Evolutionary conservation across 1,140 invertebrate species (phyloP).

Genomic region (Aphelinus certus): DNA sequence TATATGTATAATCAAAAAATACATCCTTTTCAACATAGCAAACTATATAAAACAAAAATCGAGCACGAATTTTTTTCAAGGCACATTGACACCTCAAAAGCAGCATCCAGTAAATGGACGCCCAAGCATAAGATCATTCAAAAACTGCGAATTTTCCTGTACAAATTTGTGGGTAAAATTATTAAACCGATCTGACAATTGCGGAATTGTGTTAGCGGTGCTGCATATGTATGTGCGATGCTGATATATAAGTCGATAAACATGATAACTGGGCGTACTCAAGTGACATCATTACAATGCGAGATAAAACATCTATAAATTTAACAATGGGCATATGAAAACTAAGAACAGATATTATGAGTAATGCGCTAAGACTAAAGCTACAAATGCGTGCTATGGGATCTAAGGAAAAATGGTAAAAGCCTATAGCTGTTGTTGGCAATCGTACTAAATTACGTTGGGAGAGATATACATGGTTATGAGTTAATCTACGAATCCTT

Average conservation of each 20-base stretch:
- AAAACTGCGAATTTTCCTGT: no score
- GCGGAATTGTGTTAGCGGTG: no score
- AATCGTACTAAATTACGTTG: constrained; percentile 34
- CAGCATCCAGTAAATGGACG: constrained; percentile 59
- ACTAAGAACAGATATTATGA: neutral
- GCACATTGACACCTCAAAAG: constrained; percentile 24
- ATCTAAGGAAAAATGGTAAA: constrained; percentile 34
- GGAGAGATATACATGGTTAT: constrained; percentile 35
- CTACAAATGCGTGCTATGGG: constrained; percentile 30
- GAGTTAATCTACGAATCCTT: constrained; percentile 43
- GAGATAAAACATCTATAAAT: no score
- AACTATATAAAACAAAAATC: constrained; percentile 8
- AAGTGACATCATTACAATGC: no score
- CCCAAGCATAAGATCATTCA: constrained; percentile 34
- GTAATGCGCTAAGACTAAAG: constrained; percentile 25
- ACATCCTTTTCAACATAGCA: constrained; percentile 7
- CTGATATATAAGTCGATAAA: no score
- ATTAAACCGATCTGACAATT: no score
- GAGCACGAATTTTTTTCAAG: constrained; percentile 18
- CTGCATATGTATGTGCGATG: no score
- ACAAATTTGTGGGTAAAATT: no score
- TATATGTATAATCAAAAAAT: constrained; percentile 4
- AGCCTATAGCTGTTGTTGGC: constrained; percentile 9
- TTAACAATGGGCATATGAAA: no score
- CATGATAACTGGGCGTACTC: no score